Base-by-base conservation (phyloP, 2,797 vertebrate species). In the Acestrorhynchus altus region DNA sequence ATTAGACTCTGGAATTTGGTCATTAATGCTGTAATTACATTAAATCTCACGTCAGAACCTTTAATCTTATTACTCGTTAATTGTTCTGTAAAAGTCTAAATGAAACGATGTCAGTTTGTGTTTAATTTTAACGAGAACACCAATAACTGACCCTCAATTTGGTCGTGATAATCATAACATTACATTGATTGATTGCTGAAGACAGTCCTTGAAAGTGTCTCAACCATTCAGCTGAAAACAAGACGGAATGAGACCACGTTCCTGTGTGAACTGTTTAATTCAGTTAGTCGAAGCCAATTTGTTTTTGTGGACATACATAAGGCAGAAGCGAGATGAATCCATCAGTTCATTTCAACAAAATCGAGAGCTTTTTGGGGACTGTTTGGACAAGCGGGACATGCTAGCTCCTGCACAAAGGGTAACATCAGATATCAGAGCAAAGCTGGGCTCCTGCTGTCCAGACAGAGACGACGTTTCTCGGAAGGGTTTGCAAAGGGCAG, bases 281-380 rank as follows among this genome's bases (percentile, higher is more conserved):
- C 92, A 93, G 91, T 85, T 85, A 65, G 83, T 86, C 74, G 87
- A 92, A 93, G 92, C 92, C 92, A 92, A 93, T 92, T 94, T 89
- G 89, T 86, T 89, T 91, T 93, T 92, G 92, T 94, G 88, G 94
- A 93, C 93, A 94, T 92, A 90, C 90, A 92, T 95, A 95, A 96
- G 94, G 94, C 95, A 93, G 93, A 96, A 95, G 93, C 94, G 93
- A 90, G 89, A 95, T 92, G 92, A 93, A 93, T 89, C 88, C 93
- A 95, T 92, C 90, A 87, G 91, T 77, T 86, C 88, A 74, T 90
- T 93, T 91, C 95, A 93, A 97, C 90, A 91, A 85, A 92, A 74
- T 93, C 91, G 91, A 93, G 88, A 92, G 93, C 91, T 93, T 83
- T 82, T 83, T 82, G 89, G 90, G 83, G 81, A 42, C 87, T 65